Evolutionary conservation across 2,797 vertebrate genomes (phyloP), one percentile per base, ranked within the genome.

Genomic region (Characodon lateralis): DNA sequence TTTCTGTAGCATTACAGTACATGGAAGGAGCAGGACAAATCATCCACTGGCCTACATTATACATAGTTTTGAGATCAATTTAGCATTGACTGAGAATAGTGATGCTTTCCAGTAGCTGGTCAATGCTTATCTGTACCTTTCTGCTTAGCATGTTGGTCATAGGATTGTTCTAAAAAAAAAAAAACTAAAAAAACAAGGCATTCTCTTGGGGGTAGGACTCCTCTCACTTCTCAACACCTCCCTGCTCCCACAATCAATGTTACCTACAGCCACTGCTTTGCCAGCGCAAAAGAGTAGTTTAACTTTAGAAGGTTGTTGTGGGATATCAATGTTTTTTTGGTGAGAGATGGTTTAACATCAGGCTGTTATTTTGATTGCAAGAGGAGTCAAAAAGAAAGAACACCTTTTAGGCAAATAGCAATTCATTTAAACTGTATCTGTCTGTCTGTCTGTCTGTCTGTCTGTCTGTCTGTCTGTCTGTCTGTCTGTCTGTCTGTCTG

Each of bases 91-190:
- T 91, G 87, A 78, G 87, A 91, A 93, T 92, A 92, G 92, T 93
- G 93, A 95, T 94, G 92, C 92, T 94, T 95, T 95, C 92, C 94
- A 94, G 93, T 92, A 87, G 91, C 86, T 95, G 94, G 93, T 94
- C 94, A 95, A 93, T 93, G 92, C 90, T 86, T 93, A 84, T 91
- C 90, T 93, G 87, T 88, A 88, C 92, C 90, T 93, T 93, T 91
- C 89, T 93, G 89, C 91, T 94, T 92, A 89, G 88, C 88, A 95
- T 93, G 93, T 92, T 89, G 90, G 92, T 88, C 91, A 92, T 90
- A 91, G 84, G 83, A 75, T 73, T 76, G 82, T 28, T 85, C 81
- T 81, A 87, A 83, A 89, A 89, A 91, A 83, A 72, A 84, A 90
- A 24, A 39, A 66, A 39, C n/a, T n/a, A n/a, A n/a, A n/a, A n/a